Conservation (phyloP, 2,113 vertebrate species). For the Climacteris rufus region DNA sequence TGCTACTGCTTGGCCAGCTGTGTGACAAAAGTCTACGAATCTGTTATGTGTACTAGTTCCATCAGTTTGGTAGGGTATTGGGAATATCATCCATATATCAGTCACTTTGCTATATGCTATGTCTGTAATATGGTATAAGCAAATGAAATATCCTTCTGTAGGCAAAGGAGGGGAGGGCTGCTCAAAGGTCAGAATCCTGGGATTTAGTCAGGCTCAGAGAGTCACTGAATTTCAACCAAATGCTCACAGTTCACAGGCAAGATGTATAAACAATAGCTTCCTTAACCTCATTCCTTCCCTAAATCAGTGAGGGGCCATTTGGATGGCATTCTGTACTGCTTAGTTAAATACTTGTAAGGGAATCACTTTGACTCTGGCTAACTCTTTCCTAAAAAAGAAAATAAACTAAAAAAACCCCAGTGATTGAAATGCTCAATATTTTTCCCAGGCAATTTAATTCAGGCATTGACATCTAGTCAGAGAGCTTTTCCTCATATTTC, state of each 20-base stretch:
- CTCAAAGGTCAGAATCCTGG: neutral
- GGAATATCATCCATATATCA: neutral
- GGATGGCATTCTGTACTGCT: neutral
- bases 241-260: neutral
- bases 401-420: rapidly evolving
- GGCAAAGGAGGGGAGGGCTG: neutral
- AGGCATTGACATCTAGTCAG: neutral
- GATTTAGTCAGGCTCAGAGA: neutral
- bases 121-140: neutral
- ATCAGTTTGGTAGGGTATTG: neutral
- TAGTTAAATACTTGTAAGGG: neutral
- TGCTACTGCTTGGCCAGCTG: neutral
- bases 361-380: neutral
- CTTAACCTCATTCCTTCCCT: neutral
- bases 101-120: neutral
- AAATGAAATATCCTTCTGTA: neutral
- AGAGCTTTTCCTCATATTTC: neutral
- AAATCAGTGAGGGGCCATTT: neutral
- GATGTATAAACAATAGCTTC: neutral
- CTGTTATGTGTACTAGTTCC: neutral
- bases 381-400: neutral
- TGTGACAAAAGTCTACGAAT: rapidly evolving
- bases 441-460: neutral
- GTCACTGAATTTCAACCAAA: neutral
- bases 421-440: neutral